These are phyloP conservation scores for Aporrectodea caliginosa DNA, from an alignment of 1,140 invertebrate genomes.

Conservation along the genomic window DNA sequence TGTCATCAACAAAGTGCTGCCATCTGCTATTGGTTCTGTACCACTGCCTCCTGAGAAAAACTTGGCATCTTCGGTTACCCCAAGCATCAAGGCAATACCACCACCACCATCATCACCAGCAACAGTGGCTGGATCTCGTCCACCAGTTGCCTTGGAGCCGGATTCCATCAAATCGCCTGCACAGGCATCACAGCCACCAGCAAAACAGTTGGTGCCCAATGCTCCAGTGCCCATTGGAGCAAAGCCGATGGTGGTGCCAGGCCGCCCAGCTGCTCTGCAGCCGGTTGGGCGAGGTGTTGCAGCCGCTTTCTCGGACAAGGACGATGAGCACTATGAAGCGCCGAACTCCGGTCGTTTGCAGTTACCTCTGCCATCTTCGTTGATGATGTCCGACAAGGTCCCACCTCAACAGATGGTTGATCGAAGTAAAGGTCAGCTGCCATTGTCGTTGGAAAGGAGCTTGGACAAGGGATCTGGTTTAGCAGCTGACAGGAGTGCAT, in stretches of 20 bases:
- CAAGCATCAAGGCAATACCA: not conserved
- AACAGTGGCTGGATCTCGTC: not conserved
- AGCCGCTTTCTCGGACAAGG: slow-evolving; percentile 8
- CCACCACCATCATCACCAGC: not conserved
- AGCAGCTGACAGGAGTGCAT: too few species aligned
- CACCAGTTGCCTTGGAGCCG: not conserved
- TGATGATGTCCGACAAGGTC: not conserved
- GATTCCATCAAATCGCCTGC: not conserved
- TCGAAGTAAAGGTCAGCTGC: not conserved
- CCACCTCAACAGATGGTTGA: not conserved
- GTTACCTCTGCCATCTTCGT: not conserved
- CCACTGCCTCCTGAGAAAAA: not conserved
- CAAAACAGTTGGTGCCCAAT: not conserved
- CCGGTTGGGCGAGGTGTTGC: slow-evolving; percentile 10
- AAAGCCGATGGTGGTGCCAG: not conserved
- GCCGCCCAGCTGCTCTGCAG: not conserved
- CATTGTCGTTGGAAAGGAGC: not conserved
- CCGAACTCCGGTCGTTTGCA: not conserved
- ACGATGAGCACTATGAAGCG: not conserved
- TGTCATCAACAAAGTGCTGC: not conserved
- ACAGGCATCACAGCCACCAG: not conserved
- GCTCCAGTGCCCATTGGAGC: not conserved
- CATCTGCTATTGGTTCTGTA: not conserved
- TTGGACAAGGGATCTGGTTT: not conserved
- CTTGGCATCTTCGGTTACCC: not conserved